Conservation (phyloP, 2,888 invertebrate genomes). For the Hedychridium roseum region DNA sequence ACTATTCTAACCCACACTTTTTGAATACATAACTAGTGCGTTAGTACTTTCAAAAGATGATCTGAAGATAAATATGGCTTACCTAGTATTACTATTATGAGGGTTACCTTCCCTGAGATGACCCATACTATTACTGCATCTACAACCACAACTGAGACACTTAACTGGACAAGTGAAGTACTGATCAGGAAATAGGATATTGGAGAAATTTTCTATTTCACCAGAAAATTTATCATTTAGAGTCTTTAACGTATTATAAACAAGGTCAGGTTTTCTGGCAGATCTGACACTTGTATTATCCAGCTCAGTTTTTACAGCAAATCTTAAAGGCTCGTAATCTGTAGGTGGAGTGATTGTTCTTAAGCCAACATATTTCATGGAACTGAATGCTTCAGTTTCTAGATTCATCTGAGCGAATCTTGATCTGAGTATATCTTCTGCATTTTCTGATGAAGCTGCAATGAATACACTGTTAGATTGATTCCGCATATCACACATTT, state of each 20-base stretch:
- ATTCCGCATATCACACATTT: neutral
- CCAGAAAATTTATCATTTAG: slow-evolving; percentile 81
- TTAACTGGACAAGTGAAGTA: slow-evolving; percentile 79
- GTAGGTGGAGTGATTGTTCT: slow-evolving; percentile 67
- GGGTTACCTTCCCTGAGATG: slow-evolving; percentile 71
- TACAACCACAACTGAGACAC: slow-evolving; percentile 74
- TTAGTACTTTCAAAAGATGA: neutral
- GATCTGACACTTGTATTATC: slow-evolving; percentile 77
- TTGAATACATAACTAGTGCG: too few relatives aligned
- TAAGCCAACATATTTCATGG: slow-evolving; percentile 74
- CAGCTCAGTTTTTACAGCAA: slow-evolving; percentile 70
- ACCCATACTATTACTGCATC: slow-evolving; percentile 74
- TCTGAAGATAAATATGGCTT: neutral
- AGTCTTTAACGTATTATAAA: slow-evolving; percentile 75
- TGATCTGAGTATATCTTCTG: slow-evolving; percentile 71
- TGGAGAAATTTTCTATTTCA: slow-evolving; percentile 69
- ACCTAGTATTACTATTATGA: slow-evolving; percentile 66
- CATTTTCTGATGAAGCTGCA: slow-evolving; percentile 68
- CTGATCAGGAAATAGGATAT: slow-evolving; percentile 77
- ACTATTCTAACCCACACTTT: too few relatives aligned
- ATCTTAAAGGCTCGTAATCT: slow-evolving; percentile 69
- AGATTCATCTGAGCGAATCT: slow-evolving; percentile 71
- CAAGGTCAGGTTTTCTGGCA: slow-evolving; percentile 72
- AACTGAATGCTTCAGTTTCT: slow-evolving; percentile 77
- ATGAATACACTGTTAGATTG: slow-evolving; percentile 17